Evolutionary conservation across 2,888 invertebrate genomes (phyloP).

Genomic region (Spodoptera littoralis): DNA sequence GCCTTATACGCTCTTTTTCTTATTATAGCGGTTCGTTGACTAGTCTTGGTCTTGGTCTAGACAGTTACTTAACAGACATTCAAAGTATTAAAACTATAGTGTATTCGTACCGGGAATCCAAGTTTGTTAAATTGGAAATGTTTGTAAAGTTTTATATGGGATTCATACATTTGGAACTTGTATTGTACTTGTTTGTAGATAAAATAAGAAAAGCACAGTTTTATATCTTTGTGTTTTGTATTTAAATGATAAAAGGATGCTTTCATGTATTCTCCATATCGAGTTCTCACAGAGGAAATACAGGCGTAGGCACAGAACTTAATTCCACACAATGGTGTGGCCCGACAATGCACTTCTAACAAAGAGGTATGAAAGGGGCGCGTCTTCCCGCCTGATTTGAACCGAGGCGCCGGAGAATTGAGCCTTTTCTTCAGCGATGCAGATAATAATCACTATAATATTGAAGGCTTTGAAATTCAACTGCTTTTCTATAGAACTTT

Average conservation of each 20-base stretch:
- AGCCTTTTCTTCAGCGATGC: slow-evolving; percentile 51
- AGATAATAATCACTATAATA: slow-evolving; percentile 54
- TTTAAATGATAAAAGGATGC: too few species aligned
- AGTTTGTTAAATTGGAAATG: slow-evolving; percentile 11
- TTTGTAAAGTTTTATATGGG: background rate
- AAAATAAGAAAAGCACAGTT: too few species aligned
- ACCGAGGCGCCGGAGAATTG: slow-evolving; percentile 46
- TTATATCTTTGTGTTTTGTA: too few species aligned
- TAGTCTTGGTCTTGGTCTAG: slow-evolving; percentile 9
- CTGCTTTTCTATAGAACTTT: slow-evolving; percentile 29
- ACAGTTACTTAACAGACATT: slow-evolving; percentile 10
- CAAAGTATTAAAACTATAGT: slow-evolving; percentile 4
- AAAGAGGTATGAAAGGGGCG: slow-evolving; percentile 64
- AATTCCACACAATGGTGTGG: slow-evolving; percentile 25
- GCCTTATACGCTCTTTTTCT: slow-evolving; percentile 22
- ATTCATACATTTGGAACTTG: slow-evolving; percentile 1
- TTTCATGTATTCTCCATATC: background rate
- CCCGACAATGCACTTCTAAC: slow-evolving; percentile 63
- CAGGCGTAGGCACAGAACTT: slow-evolving; percentile 42
- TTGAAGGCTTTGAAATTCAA: slow-evolving; percentile 42
- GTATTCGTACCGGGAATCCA: slow-evolving; percentile 19
- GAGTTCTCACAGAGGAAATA: slow-evolving; percentile 33
- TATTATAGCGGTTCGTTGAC: slow-evolving; percentile 22
- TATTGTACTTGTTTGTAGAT: background rate
- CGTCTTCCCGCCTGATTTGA: slow-evolving; percentile 64